Evolutionary conservation across 2,888 invertebrate genomes (phyloP), one percentile per base, ranked within the genome.

Genomic region (Drosophila setosimentum): DNA sequence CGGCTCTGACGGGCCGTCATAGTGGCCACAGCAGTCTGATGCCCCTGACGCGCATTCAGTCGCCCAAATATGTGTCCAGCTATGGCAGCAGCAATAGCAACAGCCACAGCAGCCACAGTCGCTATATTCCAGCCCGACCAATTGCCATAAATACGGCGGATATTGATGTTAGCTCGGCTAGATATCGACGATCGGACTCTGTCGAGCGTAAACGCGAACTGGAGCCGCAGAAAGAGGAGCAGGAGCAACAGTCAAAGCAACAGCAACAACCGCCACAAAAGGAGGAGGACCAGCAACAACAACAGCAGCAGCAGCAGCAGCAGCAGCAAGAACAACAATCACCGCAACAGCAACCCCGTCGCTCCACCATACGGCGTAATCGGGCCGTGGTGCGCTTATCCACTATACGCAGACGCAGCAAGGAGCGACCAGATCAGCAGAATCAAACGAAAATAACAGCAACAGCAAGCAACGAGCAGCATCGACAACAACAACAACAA

Each of bases 81-180:
- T 95, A 92, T 81, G 42, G 80, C 21, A 35, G 73, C 27, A 55
- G 80, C 61, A 61, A 58, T 8, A 92, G 89, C 92, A 57, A 40
- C 51, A 57, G 80, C 85, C 92, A 81, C 53, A 49, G 90, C 92
- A 79, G 51, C 92, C 66, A 80, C 6, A 91, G 93, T 33, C 93
- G 93, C 74, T 94, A 94, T 76, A 93, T 92, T 65, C 91, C 94
- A 2, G 93, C 95, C 2, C 95, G 96, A 61, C 96, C 97, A 2
- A 95, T 96, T 58, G 95, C 95, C 79, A 96, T 97, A 75, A 97
- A 97, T 92, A 97, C 97, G 3, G 96, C 97, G 35, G 97, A 97
- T 91, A 97, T 97, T 79, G 97, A 97, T 92, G 97, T 97, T 0
- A 96, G 97, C 0, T 95, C 95, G 74, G 94, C 96, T 73, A 94